Conservation (phyloP, 2,113 vertebrate species). For the Reinhardtius hippoglossoides region DNA sequence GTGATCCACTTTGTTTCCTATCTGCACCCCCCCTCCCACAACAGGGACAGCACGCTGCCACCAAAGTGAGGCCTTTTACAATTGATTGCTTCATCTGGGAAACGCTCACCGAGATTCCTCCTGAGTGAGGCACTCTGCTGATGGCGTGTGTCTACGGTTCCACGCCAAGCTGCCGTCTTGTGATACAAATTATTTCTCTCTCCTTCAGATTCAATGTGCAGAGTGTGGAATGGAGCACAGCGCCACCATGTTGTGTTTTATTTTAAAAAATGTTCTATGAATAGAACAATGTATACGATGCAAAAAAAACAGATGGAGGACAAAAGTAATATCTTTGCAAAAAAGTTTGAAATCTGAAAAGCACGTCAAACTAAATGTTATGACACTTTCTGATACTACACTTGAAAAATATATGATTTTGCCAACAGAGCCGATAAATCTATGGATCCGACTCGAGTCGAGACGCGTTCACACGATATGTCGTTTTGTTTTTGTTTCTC, state of each 20-base stretch:
- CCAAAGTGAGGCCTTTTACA: conserved; percentile 42
- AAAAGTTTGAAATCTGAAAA: no score
- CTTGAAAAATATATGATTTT: no score
- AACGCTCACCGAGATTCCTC: conserved; percentile 45
- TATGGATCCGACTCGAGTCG: no score
- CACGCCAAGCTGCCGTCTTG: not conserved
- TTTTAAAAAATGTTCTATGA: not conserved
- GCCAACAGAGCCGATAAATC: no score
- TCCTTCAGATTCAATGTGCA: not conserved
- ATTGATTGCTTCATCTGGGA: conserved; percentile 58
- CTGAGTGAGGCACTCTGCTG: conserved; percentile 52
- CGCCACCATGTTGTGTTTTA: not conserved
- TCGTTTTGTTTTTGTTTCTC: no score
- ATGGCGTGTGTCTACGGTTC: conserved; percentile 18
- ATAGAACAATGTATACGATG: not conserved
- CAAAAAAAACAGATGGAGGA: no score
- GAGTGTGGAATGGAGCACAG: not conserved
- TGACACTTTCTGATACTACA: no score
- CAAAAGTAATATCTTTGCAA: no score
- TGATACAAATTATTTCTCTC: not conserved
- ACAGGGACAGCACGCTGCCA: conserved; percentile 43
- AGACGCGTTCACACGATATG: no score
- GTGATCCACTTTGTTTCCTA: conserved; percentile 67
- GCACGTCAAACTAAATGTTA: no score
- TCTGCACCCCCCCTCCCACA: conserved; percentile 33